Percentiles rank a stretch among this genome's conserved stretches.
Evolutionary conservation across 2,888 invertebrate species (phyloP).

Genomic region (Ornithoptera alexandrae): DNA sequence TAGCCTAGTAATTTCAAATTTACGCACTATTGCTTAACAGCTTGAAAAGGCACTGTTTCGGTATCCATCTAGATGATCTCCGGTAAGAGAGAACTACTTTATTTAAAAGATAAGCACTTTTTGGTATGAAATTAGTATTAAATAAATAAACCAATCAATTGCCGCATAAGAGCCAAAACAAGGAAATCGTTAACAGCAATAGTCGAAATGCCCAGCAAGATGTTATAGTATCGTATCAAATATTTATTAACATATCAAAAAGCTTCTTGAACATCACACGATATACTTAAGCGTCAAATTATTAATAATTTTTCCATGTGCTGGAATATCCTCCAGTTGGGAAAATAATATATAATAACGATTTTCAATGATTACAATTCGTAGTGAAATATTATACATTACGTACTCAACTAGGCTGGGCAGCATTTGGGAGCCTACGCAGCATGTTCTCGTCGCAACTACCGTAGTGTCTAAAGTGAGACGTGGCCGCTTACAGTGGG

Average conservation of each 20-base stretch:
- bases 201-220: neutral
- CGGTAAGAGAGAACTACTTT: neutral
- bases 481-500: too few relatives aligned
- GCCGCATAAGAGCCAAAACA: neutral
- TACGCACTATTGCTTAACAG: too few relatives aligned
- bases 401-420: too few relatives aligned
- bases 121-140: neutral
- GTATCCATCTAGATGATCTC: neutral
- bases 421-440: too few relatives aligned
- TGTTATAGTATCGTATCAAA: neutral
- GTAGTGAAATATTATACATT: too few relatives aligned
- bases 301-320: conserved; percentile 1
- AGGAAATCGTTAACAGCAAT: neutral
- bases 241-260: neutral
- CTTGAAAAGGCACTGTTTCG: too few relatives aligned
- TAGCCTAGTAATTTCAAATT: too few relatives aligned
- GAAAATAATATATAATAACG: too few relatives aligned
- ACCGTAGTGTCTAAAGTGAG: too few relatives aligned
- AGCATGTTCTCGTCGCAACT: too few relatives aligned
- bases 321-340: too few relatives aligned
- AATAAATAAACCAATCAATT: neutral
- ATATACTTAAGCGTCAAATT: neutral
- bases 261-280: neutral
- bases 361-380: too few relatives aligned
- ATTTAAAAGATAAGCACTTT: neutral